Evolutionary conservation across 2,888 invertebrate species (phyloP), one percentile per base, ranked within the genome.

Genomic region (Idaea aversata): DNA sequence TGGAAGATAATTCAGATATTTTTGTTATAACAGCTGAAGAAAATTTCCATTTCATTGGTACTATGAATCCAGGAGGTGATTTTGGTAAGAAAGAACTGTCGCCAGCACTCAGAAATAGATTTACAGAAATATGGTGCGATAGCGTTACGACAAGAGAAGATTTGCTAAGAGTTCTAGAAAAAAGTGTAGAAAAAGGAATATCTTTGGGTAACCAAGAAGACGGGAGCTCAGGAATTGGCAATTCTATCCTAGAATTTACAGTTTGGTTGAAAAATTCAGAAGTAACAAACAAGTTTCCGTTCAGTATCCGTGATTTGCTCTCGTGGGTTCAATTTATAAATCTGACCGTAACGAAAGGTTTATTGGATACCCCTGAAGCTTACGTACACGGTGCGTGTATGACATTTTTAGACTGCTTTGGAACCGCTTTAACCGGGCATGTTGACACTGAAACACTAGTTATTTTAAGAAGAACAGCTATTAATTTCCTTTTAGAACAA

Each of bases 21-120:
- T 93, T 94, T 62, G 93, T 95, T 38, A 92, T 96, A 4, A 94
- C 96, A 59, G 94, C 95, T 0, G 96, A 97, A 65, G 84, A 94
- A 5, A 94, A 95, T 10, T 99, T 99, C 84, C 96, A 97, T 76
- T 97, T 99, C 79, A 94, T 99, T 67, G 98, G 98, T 2, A 99
- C 99, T 0, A 99, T 99, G 99, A 99, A 99, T 93, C 99, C 99
- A 6, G 99, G 99, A 13, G 99, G 99, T 0, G 99, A 99, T 93
- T 99, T 97, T 85, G 99, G 99, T 4, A 99, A 99, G 86, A 99
- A 99, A 84, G 99, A 99, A 94, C 93, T 99, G 10, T 99, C 99
- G 0, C 99, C 99, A 0, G 99, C 99, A 0, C 90, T 99, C 63
- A 94, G 99, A 63, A 99, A 99, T 93, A 95, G 99, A 62, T 98